A percentile compares a stretch with the other conserved stretches of the same genome.
Conservation (phyloP, 2,113 vertebrate genomes). For the Astur gentilis region DNA sequence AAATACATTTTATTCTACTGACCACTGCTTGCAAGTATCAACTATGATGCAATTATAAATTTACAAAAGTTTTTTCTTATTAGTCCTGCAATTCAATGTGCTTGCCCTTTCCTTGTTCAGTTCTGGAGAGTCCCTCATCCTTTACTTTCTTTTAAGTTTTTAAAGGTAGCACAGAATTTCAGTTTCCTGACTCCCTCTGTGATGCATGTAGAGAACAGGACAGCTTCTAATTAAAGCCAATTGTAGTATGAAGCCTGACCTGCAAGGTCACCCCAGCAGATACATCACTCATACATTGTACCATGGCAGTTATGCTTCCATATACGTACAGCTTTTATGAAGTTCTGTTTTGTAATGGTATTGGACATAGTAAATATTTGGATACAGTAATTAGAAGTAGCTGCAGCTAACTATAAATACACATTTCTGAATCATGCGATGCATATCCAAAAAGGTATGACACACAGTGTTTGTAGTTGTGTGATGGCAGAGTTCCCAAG, state of each 20-base stretch:
- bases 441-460: not conserved
- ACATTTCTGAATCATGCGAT: not conserved
- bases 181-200: not conserved
- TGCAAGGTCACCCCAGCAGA: not conserved
- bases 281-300: not conserved
- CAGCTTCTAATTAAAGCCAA: not conserved
- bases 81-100: not conserved
- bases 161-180: not conserved
- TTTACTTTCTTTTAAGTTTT: not conserved
- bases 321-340: not conserved
- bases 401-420: conserved; percentile 6
- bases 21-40: not conserved
- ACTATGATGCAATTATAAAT: not conserved
- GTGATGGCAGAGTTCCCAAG: not conserved
- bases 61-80: not conserved
- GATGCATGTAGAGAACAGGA: not conserved
- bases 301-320: not conserved
- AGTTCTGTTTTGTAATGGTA: not conserved
- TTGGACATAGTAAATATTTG: conserved; percentile 50
- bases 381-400: not conserved
- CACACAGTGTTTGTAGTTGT: not conserved
- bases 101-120: not conserved
- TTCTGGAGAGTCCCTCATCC: not conserved
- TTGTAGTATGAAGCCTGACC: not conserved
- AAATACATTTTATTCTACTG: not conserved